Percentiles rank a stretch among this genome's conserved stretches.
Evolutionary conservation across 2,113 vertebrate genomes (phyloP).

Genomic region (Oncorhynchus clarkii): DNA sequence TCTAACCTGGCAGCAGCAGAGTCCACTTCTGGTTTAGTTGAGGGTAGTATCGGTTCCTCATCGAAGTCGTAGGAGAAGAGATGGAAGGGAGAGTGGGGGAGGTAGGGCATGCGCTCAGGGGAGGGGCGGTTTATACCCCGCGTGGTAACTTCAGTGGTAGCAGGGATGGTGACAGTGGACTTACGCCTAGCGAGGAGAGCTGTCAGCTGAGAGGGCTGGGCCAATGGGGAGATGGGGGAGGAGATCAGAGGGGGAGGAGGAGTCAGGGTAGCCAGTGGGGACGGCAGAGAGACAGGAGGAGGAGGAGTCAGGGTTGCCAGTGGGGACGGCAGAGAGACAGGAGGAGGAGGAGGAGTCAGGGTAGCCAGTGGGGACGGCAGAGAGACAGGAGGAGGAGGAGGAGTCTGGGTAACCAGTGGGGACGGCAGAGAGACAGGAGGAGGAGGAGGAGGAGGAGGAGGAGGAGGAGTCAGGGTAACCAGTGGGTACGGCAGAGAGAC

Average conservation of each 20-base stretch:
- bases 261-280: neutral
- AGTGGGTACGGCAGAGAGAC: neutral
- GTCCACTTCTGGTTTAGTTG: neutral
- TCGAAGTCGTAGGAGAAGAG: conserved; percentile 7
- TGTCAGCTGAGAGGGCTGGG: neutral
- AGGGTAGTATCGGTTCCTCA: neutral
- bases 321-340: neutral
- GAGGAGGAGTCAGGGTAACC: neutral
- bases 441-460: neutral
- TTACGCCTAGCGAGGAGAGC: neutral
- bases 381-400: too few relatives aligned
- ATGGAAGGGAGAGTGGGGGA: conserved; percentile 6
- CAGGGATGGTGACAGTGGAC: neutral
- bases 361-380: too few relatives aligned
- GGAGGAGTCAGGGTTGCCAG: too few relatives aligned
- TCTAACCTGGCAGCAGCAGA: conserved; percentile 1
- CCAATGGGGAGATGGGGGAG: neutral
- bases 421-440: too few relatives aligned
- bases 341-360: neutral
- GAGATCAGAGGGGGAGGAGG: neutral
- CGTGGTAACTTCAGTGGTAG: neutral
- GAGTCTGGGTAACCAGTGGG: too few relatives aligned
- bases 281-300: too few relatives aligned
- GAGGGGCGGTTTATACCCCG: neutral
- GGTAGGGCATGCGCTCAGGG: neutral